Base-by-base conservation (phyloP, 2,888 invertebrate species). In the Cephus pulcher region DNA sequence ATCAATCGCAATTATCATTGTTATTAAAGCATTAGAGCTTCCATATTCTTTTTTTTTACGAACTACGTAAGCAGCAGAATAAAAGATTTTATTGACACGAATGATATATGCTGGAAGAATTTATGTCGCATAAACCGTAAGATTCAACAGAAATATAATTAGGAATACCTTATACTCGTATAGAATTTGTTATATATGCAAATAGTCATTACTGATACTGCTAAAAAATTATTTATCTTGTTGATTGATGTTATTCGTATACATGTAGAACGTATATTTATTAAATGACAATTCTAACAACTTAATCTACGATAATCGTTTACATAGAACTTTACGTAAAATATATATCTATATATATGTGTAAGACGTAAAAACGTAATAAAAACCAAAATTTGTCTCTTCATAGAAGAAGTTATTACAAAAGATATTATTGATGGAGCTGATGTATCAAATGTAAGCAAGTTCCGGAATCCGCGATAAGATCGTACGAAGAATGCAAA, bases 401-500 rank as follows among this genome's bases (percentile, higher is more conserved):
- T 56, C 23, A 23, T 56, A 56, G 9, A 56, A 56, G 15, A 23
- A 56, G 23, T 23, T 1, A 23, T 56, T 56, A 56, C 56, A 23
- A 15, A 23, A 56, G 23, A 23, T 56, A 0, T 23, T 23, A 23
- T 56, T 23, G 56, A 23, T 9, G 23, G 23, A 23, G 23, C 9
- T 56, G 23, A 56, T 56, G 6, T 56, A 56, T 23, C 56, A 23
- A 23, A 9, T 56, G 56, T 56, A 56, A 56, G 23, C 56, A 56
- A 56, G 23, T 56, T 56, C 23, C 23, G 23, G 23, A 56, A 56
- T 56, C 23, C 56, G 23, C 23, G 56, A 56, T 56, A 56, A 56
- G 9, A 56, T 56, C 56, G 56, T 56, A 56, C 6, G 23, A 56
- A 56, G 56, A 56, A 23, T 23, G 56, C 56, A 79, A 92, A 91